These are phyloP conservation scores for Drosophila quinaria DNA, from an alignment of 2,888 invertebrate genomes.

Conservation along the genomic window DNA sequence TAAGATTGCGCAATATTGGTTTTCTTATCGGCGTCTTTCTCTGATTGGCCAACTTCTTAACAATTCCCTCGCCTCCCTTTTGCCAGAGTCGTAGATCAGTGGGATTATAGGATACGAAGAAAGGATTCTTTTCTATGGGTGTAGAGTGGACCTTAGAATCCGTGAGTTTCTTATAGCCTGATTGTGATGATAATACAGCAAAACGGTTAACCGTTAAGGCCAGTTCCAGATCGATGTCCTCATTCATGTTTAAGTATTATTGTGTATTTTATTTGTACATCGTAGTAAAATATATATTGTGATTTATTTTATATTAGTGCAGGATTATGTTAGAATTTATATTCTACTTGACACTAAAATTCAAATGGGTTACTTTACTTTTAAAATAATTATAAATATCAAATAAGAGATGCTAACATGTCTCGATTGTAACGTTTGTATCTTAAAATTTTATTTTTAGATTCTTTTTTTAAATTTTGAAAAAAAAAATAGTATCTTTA, in stretches of 20 bases:
- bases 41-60: background rate
- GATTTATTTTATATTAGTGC: background rate
- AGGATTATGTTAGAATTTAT: background rate
- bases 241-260: background rate
- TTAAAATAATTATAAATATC: background rate
- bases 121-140: slow-evolving; percentile 35
- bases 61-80: background rate
- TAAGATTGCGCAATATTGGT: slow-evolving; percentile 6
- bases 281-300: slow-evolving; percentile 1
- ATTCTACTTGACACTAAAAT: background rate
- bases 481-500: too few relatives aligned
- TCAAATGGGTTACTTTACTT: slow-evolving; percentile 1
- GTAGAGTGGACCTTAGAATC: background rate
- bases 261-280: background rate
- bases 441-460: too few relatives aligned
- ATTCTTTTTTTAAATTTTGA: too few relatives aligned
- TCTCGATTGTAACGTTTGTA: too few relatives aligned
- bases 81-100: slow-evolving; percentile 31
- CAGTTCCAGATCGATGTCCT: slow-evolving; percentile 15
- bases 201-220: background rate
- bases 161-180: background rate
- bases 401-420: too few relatives aligned
- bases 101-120: slow-evolving; percentile 8
- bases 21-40: background rate
- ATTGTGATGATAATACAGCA: background rate